These are phyloP conservation scores for Orientallactaga sibirica DNA, from an alignment of 2,797 vertebrate genomes.

Conservation along the genomic window DNA sequence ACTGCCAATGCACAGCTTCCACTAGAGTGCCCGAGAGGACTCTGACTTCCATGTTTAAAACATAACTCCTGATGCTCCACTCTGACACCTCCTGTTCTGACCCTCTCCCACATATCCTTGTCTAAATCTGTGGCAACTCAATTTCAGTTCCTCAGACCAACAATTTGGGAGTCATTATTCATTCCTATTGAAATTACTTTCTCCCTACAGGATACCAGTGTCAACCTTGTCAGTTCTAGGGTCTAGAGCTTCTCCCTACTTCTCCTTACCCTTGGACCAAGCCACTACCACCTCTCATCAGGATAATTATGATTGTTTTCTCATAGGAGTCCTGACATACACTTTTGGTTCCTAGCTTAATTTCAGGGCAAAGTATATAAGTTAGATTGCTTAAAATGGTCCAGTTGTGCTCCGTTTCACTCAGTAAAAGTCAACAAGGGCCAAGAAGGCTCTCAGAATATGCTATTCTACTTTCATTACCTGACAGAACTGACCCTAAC, in stretches of 20 bases:
- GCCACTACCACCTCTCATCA: background rate
- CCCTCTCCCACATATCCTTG: background rate
- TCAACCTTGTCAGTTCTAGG: background rate
- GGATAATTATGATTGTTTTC: background rate
- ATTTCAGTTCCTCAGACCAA: background rate
- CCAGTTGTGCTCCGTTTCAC: background rate
- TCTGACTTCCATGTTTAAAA: background rate
- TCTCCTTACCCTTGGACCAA: background rate
- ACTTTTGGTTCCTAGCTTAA: background rate
- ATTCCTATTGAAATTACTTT: slow-evolving; percentile 2
- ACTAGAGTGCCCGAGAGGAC: background rate
- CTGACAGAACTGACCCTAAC: background rate
- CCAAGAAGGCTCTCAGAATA: background rate
- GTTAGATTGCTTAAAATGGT: background rate
- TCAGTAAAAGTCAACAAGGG: background rate
- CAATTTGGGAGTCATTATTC: background rate
- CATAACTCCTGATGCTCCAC: background rate
- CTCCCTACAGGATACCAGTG: background rate
- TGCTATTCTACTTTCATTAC: background rate
- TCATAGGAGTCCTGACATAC: background rate
- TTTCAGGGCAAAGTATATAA: background rate
- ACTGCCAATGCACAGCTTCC: background rate
- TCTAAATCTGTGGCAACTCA: background rate
- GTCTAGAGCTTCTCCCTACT: background rate
- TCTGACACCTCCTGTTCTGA: fast-evolving